Conservation (phyloP, 2,113 vertebrate species). For the Scortum barcoo region DNA sequence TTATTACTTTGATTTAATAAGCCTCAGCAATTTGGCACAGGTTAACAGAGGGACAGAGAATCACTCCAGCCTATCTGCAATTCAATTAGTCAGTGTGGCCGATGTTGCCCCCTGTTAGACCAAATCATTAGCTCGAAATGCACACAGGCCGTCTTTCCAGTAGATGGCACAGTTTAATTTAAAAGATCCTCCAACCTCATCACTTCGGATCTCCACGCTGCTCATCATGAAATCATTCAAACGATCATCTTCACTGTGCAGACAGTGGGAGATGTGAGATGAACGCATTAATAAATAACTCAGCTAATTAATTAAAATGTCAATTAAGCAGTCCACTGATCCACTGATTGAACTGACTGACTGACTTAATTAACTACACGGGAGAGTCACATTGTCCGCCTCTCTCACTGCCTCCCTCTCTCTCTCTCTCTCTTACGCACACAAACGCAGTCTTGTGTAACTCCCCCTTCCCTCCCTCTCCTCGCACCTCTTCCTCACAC, state of each 20-base stretch:
- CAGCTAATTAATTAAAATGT: not conserved
- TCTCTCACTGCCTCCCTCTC: not conserved
- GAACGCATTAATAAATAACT: conserved; percentile 6
- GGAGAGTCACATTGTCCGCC: conserved; percentile 8
- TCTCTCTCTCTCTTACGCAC: conserved; percentile 18
- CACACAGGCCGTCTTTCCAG: conserved; percentile 34
- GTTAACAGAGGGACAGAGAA: not conserved
- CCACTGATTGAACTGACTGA: not conserved
- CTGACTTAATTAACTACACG: conserved; percentile 4
- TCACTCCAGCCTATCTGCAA: not conserved
- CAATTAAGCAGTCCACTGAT: not conserved
- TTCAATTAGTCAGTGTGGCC: not conserved
- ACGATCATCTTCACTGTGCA: conserved; percentile 4
- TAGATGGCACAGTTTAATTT: conserved; percentile 73
- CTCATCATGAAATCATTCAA: not conserved
- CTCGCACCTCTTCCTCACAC: conserved; percentile 19
- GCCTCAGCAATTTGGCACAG: not conserved
- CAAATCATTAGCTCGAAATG: not conserved
- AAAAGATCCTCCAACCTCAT: conserved; percentile 3
- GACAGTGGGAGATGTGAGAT: not conserved
- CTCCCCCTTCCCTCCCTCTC: conserved; percentile 54
- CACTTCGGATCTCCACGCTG: not conserved
- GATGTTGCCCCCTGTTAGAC: not conserved
- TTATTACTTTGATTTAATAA: not conserved
- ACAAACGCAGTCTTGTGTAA: conserved; percentile 57